Base-by-base conservation (phyloP, 2,888 invertebrate species). In the Pyrochroa serraticornis region DNA sequence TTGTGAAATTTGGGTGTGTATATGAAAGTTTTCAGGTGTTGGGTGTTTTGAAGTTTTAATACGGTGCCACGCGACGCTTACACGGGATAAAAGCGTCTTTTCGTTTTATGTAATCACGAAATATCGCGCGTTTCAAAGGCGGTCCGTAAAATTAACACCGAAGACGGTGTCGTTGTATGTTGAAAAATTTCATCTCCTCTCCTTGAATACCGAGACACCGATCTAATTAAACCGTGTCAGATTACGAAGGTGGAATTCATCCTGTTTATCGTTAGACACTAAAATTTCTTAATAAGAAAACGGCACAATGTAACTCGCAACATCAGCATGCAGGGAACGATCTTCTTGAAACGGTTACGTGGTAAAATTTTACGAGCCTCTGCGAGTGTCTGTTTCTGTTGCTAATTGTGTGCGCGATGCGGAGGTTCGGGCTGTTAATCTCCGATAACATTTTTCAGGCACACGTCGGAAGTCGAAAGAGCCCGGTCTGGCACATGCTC, bases 391-490 rank as follows among this genome's bases (percentile, higher is more conserved):
- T 54, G 54, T 55, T 55, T 48, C 48, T 48, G 32, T 33, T 47
- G 32, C 48, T 48, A 55, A 55, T 55, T 48, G 55, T 47, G 43
- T 55, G 55, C 43, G 43, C 42, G 35, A 41, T 35, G 39, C 48
- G 9, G 43, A 3, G 13, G 5, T 5, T 34, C 14, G 34, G 30
- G 42, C 48, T 48, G 48, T 42, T 55, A 55, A 47, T 55, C 55
- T 55, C 37, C 54, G 7, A 55, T 55, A 47, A 32, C 52, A 53
- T 53, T 58, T 58, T 53, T 58, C 53, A 52, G 35, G 43, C 33
- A 47, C 49, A 48, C 38, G 58, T 48, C 48, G 58, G 48, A 58
- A 57, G 39, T 42, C 14, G 42, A 39, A 47, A 5, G 22, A 22
- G 22, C 22, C 37, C 44, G 37, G 52, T 48, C 48, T 43, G 52